Evolutionary conservation across 1,140 invertebrate genomes (phyloP), one percentile per base, ranked within the genome.

Genomic region (Asobara japonica): DNA sequence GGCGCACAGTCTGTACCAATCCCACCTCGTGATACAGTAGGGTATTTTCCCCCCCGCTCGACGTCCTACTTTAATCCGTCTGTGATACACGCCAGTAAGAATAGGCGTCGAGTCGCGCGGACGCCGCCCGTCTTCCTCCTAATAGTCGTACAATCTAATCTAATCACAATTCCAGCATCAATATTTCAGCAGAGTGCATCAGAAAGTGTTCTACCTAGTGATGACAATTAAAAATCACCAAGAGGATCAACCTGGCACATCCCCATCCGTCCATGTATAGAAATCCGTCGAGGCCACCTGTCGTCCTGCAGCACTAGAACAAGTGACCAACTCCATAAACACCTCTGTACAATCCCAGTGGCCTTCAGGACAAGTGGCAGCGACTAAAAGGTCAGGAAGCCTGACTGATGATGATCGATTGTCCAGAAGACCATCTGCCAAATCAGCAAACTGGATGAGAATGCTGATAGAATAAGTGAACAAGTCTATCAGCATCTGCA

Each of bases 101-200:
- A 77, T 78, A 79, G 81, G 79, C 79, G 82, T 77, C 78, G 75
- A 69, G 75, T 76, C 70, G 70, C 64, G 70, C 78, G 81, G 80
- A 81, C 78, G 78, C 78, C 79, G 77, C 79, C 76, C 78, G 79
- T 77, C 65, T 69, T 71, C 67, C 3, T 41, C 5, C 20, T 70
- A 4, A 41, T 22, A 66, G 8, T 41, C 30, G 31, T 18, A 18
- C 1, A 4, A 61, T 61, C 20, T 61, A 18, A 25, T 27, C 27
- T 36, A 33, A 6, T 6, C 31, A 11, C 31, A 11, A 11, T 6
- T 36, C 41, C 13, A 45, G 41, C n/a, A 45, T 36, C 31, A 36
- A 36, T 11, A 36, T n/a, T n/a, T n/a, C n/a, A n/a, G n/a, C 31
- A 45, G 18, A 13, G 4, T 45, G 3, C n/a, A 13, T 45, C 1